phyloP scores from a whole-genome alignment of 2,797 vertebrate species.

The Stomatorhinus walkeri region DNA sequence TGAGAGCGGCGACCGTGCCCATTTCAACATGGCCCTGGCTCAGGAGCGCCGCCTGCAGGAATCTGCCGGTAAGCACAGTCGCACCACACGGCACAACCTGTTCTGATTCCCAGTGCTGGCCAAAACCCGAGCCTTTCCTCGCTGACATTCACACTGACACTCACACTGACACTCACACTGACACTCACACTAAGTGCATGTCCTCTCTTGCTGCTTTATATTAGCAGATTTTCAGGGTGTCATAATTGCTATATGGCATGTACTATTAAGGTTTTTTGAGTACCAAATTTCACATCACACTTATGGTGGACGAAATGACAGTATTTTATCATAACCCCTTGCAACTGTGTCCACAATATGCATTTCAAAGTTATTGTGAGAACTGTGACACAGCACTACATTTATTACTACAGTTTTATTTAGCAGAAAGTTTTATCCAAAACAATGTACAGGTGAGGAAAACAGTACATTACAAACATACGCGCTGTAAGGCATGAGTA shows the following conservation, averaged over 20 bases:
- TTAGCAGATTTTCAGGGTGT: not conserved
- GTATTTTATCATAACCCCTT: not conserved
- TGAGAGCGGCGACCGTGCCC: slow-evolving; percentile 61
- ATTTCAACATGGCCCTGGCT: slow-evolving; percentile 76
- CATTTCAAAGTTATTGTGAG: not conserved
- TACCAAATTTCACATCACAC: not conserved
- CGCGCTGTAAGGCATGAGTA: not conserved
- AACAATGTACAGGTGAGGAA: not conserved
- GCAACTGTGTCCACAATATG: not conserved
- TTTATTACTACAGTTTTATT: not conserved
- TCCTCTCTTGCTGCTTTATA: not conserved
- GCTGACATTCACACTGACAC: not conserved
- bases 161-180: too few species aligned
- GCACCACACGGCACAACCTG: not conserved
- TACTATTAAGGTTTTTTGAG: not conserved
- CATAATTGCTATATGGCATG: not conserved
- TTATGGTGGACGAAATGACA: not conserved
- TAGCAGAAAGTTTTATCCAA: not conserved
- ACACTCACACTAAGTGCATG: not conserved
- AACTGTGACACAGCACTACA: not conserved
- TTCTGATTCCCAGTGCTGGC: not conserved
- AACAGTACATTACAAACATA: not conserved
- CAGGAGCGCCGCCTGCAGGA: slow-evolving; percentile 73
- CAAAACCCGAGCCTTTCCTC: not conserved
- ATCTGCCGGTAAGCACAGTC: slow-evolving; percentile 64